Evolutionary conservation across 1,140 invertebrate genomes (phyloP), one percentile per base, ranked within the genome.

Genomic region (Drosophila ironensis): DNA sequence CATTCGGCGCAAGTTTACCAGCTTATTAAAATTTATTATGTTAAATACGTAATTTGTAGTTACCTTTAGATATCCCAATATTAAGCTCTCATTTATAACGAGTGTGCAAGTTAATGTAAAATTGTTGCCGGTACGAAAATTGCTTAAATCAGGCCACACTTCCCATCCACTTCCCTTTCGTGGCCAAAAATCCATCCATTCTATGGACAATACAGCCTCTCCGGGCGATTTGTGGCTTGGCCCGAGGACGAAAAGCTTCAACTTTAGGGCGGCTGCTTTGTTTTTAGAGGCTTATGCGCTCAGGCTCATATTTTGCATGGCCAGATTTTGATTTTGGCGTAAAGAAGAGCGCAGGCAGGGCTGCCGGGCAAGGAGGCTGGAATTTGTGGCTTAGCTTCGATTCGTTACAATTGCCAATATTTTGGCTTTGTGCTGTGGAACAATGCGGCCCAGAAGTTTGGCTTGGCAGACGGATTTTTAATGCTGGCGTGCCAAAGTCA

Each of bases 221-320:
- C 40, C 11, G 25, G 24, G 11, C 51, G 28, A 28, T 51, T 47
- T 47, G 22, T 48, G 30, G 30, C 19, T 30, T 33, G 48, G 37
- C 46, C 35, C 40, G 47, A 40, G 11, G 27, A 54, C 30, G 28
- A 28, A 60, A 16, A 59, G 40, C 38, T 41, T 22, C 17, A 76
- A 75, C 57, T 48, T 57, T 81, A 57, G 38, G 38, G 12, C 27
- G 52, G 28, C 40, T 56, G 60, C 59, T 50, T 67, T 82, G 74
- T 53, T 78, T 63, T 70, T 54, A 53, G 28, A 38, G 41, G 73
- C 77, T 82, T 77, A 76, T 51, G 60, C 25, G 47, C 61, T 50
- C 42, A 27, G 12, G 60, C 52, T 46, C 68, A 42, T 50, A 61
- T 53, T 66, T 67, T 81, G 54, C 46, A 48, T 61, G 38, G 17